phyloP scores from a whole-genome alignment of 1,140 invertebrate genomes.

The Pseudomyrmex sp. region DNA sequence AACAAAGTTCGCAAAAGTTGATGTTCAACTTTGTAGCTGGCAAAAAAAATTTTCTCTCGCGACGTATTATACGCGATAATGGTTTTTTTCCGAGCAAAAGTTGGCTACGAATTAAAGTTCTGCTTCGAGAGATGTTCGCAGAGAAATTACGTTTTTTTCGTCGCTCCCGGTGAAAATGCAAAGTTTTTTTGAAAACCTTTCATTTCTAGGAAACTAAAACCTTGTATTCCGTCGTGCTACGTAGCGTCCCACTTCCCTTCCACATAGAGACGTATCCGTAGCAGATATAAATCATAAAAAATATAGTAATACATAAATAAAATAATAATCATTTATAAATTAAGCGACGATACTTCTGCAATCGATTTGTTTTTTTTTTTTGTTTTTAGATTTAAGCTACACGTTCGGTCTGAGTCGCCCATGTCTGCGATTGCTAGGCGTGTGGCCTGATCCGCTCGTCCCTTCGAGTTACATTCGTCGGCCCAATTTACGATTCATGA shows the following conservation, averaged over 20 bases:
- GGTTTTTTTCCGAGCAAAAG: background rate
- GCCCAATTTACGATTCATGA: background rate
- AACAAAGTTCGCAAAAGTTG: slow-evolving; percentile 7
- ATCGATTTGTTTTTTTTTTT: background rate
- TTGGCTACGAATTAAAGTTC: background rate
- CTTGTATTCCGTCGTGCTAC: too few species aligned
- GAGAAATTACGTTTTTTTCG: background rate
- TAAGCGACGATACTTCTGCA: background rate
- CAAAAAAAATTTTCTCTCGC: slow-evolving; percentile 1
- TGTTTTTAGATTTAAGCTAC: slow-evolving; percentile 17
- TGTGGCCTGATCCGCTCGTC: slow-evolving; percentile 20
- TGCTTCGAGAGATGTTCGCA: background rate
- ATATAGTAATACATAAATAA: too few species aligned
- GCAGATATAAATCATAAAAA: too few species aligned
- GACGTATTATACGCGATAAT: background rate
- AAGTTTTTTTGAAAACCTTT: background rate
- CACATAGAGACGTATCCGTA: too few species aligned
- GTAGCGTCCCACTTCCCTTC: too few species aligned
- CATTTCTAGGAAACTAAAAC: background rate
- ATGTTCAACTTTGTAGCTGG: slow-evolving; percentile 2
- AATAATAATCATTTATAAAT: too few species aligned
- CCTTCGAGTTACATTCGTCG: background rate
- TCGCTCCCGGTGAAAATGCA: too few species aligned
- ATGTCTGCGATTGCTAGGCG: slow-evolving; percentile 12
- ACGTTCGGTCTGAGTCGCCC: background rate